phyloP scores from a whole-genome alignment of 2,888 invertebrate genomes.

The Sturmia bella region DNA sequence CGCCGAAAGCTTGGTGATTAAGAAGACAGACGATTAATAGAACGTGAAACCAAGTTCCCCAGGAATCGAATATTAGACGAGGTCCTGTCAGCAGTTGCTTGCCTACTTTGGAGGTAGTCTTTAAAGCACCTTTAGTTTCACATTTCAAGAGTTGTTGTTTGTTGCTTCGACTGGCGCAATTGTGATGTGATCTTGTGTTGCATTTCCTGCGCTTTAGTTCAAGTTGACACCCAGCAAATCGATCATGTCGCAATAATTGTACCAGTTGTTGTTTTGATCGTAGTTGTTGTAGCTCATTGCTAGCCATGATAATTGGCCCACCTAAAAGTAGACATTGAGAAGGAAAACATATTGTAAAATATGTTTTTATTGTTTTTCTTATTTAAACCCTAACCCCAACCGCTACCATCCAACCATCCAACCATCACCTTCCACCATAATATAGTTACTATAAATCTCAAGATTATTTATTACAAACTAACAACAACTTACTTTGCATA shows the following conservation, averaged over 20 bases:
- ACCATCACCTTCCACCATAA: not conserved
- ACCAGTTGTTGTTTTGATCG: constrained; percentile 73
- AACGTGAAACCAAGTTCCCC: constrained; percentile 72
- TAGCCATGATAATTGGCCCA: constrained; percentile 82
- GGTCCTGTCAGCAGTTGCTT: constrained; percentile 8
- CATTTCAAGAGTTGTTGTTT: constrained; percentile 19
- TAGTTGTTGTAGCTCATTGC: constrained; percentile 79
- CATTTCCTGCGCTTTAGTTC: constrained; percentile 33
- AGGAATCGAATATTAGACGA: constrained; percentile 70
- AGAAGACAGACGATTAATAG: constrained; percentile 73
- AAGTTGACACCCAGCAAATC: constrained; percentile 21
- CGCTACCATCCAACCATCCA: not conserved
- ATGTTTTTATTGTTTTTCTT: not conserved
- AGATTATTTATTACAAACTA: constrained; percentile 34
- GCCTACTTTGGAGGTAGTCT: not conserved
- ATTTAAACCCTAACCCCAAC: not conserved
- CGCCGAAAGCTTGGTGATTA: constrained; percentile 77
- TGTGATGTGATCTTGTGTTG: not conserved
- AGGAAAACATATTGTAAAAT: constrained; percentile 6
- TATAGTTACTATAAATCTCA: constrained; percentile 19
- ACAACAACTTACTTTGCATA: constrained; percentile 16
- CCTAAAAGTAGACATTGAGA: constrained; percentile 70
- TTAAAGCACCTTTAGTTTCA: constrained; percentile 21
- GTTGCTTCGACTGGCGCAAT: not conserved
- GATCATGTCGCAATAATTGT: constrained; percentile 35